These are phyloP conservation scores for Agrochola macilenta DNA, from an alignment of 2,888 invertebrate genomes.

Conservation along the genomic window DNA sequence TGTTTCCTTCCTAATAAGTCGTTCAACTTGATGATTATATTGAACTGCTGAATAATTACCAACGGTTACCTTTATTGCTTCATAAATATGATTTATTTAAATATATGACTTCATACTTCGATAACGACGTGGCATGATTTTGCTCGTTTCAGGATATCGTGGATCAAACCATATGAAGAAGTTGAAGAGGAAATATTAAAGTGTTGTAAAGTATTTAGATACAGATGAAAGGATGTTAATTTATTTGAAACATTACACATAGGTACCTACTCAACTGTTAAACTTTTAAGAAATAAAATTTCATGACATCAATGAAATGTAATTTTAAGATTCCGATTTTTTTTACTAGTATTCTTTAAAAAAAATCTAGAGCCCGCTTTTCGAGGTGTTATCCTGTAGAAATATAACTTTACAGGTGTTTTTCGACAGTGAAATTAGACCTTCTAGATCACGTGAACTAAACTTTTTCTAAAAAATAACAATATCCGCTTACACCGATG, in stretches of 20 bases:
- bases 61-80: slow-evolving; percentile 11
- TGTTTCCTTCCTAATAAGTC: slow-evolving; percentile 56
- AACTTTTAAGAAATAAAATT: neutral
- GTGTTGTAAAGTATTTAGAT: neutral
- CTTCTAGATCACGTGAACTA: neutral
- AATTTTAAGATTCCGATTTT: neutral
- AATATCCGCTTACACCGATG: neutral
- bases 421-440: neutral
- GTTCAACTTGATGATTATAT: slow-evolving; percentile 47
- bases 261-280: neutral
- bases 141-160: neutral
- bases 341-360: neutral
- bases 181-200: neutral
- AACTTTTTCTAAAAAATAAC: neutral
- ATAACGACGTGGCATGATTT: slow-evolving; percentile 7
- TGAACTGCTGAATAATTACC: slow-evolving; percentile 49
- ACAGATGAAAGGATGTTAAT: neutral
- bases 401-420: neutral
- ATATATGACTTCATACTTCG: slow-evolving; percentile 32
- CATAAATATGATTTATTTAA: slow-evolving; percentile 43
- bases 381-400: neutral
- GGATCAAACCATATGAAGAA: neutral
- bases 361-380: neutral
- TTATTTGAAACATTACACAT: neutral
- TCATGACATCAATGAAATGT: neutral